phyloP scores from a whole-genome alignment of 2,113 vertebrate species.

The Axis porcinus region DNA sequence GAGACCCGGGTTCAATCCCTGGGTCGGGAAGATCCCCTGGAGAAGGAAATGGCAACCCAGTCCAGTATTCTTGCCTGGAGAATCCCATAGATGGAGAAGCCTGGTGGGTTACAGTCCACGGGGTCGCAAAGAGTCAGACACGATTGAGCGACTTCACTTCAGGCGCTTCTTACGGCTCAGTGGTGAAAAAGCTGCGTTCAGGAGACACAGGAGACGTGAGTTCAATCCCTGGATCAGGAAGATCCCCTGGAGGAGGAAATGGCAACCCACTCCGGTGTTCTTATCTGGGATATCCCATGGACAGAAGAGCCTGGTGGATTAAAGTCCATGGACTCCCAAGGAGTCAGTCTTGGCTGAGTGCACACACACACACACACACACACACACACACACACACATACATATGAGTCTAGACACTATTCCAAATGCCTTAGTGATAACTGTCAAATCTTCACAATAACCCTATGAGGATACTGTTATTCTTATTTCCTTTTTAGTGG shows the following conservation, averaged over 20 bases:
- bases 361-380: not conserved
- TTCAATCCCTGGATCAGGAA: not conserved
- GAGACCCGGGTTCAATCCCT: no score
- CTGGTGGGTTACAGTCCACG: no score
- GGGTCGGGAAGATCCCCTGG: no score
- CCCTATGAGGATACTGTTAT: not conserved
- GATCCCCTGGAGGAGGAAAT: not conserved
- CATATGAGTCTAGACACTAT: not conserved
- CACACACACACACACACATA: rapidly evolving
- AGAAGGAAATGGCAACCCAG: no score
- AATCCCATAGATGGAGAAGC: no score
- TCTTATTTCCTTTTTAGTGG: not conserved
- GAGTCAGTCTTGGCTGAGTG: not conserved
- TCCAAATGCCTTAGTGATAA: not conserved
- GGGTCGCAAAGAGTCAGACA: no score
- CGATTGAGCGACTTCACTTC: no score
- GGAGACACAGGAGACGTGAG: rapidly evolving
- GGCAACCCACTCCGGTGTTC: not conserved
- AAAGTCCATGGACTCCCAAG: not conserved
- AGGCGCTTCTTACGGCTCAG: not conserved
- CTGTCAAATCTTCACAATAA: not conserved
- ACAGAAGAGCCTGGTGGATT: not conserved
- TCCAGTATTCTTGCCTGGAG: no score
- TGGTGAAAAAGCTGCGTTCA: not conserved
- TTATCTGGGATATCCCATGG: not conserved